Evolutionary conservation across 2,113 vertebrate species (phyloP), one percentile per base, ranked within the genome.

Genomic region (Electrona antarctica): DNA sequence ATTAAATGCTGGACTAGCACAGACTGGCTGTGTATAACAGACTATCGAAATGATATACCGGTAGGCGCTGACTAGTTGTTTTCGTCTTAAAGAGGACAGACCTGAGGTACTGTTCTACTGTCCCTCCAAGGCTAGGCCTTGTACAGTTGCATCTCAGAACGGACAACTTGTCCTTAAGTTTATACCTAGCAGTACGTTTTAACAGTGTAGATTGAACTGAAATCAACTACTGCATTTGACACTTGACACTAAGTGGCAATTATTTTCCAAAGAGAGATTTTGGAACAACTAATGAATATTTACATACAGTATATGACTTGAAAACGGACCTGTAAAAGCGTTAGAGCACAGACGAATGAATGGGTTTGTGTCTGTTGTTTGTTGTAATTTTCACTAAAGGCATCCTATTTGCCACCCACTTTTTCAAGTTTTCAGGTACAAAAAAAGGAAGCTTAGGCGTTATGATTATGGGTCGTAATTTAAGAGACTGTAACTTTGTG

Each of bases 401-500:
- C 56, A 13, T 74, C 71, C 52, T 66, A 45, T 49, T 58, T 60
- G 49, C 66, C 74, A 13, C 58, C n/a, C 47, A 79, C 55, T 21
- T 21, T 21, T 21, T 21, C 1, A 73, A 12, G 69, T 73, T 64
- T 87, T 89, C 81, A 87, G 87, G 85, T 77, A 74, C 46, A 79
- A 59, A 71, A n/a, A 41, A 75, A 21, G 50, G 69, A 73, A 80
- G 75, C 61, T 21, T 74, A 54, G 54, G 67, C 56, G 56, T 80
- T 71, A 60, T 69, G 85, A 84, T 91, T 89, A 89, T 85, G 86
- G 85, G 77, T 21, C 21, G 21, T 81, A 85, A 82, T 86, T 21
- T 21, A 21, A 88, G 72, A 83, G 89, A 90, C 89, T 82, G 82
- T 59, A 87, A 89, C 89, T 85, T 79, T 64, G 85, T 88, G 89